Conservation (phyloP, 2,888 invertebrate species). For the Drosophila eohydei region DNA sequence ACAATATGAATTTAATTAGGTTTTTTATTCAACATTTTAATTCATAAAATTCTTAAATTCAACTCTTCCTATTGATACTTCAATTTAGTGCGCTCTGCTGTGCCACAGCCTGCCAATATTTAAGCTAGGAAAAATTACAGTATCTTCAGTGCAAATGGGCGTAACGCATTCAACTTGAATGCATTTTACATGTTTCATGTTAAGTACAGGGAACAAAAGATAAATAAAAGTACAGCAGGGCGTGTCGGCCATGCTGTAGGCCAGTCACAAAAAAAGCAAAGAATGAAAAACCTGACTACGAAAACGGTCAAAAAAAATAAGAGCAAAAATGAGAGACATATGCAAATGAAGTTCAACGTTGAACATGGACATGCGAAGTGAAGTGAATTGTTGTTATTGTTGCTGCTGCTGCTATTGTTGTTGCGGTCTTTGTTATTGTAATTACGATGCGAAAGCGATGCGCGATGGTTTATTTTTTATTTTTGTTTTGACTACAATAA, state of each 20-base stretch:
- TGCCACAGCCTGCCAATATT: not conserved
- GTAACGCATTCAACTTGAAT: conserved; percentile 26
- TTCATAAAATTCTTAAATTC: too few relatives aligned
- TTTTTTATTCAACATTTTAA: too few relatives aligned
- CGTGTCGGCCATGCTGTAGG: conserved; percentile 14
- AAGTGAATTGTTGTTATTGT: conserved; percentile 1
- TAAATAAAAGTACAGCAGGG: conserved; percentile 22
- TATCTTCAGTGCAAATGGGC: conserved; percentile 8
- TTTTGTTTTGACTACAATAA: conserved; percentile 43
- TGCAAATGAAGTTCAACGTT: conserved; percentile 44
- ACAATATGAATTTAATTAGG: too few relatives aligned
- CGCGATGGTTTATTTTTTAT: not conserved
- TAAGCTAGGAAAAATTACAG: not conserved
- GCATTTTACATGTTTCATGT: conserved; percentile 41
- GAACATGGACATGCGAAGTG: conserved; percentile 30
- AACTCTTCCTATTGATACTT: not conserved
- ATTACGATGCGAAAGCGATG: conserved; percentile 31
- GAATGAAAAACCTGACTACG: not conserved
- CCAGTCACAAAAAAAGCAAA: conserved; percentile 1
- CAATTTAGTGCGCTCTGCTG: not conserved
- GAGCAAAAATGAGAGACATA: conserved; percentile 18
- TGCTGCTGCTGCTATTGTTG: conserved; percentile 1
- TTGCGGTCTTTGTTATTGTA: conserved; percentile 30
- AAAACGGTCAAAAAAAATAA: not conserved
- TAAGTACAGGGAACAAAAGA: conserved; percentile 9